phyloP scores from a whole-genome alignment of 2,888 invertebrate genomes.

The Andrena trimmerana region DNA sequence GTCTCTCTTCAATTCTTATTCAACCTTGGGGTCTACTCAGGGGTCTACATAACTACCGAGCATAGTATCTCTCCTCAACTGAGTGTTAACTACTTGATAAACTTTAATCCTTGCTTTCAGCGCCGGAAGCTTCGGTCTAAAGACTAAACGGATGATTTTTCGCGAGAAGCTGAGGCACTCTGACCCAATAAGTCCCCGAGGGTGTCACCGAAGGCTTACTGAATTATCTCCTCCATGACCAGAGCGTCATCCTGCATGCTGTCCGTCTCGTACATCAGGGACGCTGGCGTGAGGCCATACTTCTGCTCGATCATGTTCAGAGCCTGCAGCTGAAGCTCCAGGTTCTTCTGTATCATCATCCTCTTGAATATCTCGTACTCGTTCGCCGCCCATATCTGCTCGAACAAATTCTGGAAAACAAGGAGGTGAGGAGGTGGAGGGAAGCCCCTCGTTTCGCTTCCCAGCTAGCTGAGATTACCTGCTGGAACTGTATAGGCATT shows the following conservation, averaged over 20 bases:
- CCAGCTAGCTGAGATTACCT: slow-evolving; percentile 80
- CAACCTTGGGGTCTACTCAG: too few species aligned
- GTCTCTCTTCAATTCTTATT: background rate
- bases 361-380: slow-evolving; percentile 95
- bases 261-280: slow-evolving; percentile 85
- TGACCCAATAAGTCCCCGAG: background rate
- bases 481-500: slow-evolving; percentile 86
- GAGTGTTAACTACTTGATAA: background rate
- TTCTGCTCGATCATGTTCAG: slow-evolving; percentile 93
- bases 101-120: too few species aligned
- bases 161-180: too few species aligned
- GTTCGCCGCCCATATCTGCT: slow-evolving; percentile 97
- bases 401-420: slow-evolving; percentile 87
- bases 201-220: slow-evolving; percentile 82
- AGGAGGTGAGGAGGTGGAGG: background rate
- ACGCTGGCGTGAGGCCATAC: slow-evolving; percentile 89
- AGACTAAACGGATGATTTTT: too few species aligned
- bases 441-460: background rate
- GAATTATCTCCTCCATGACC: slow-evolving; percentile 88
- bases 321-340: slow-evolving; percentile 95
- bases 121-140: too few species aligned
- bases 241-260: slow-evolving; percentile 86
- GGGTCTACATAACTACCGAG: background rate
- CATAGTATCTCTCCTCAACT: background rate
- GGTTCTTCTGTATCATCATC: slow-evolving; percentile 97